A percentile compares a stretch with the other conserved stretches of the same genome.
Evolutionary conservation across 2,113 vertebrate species (phyloP).

Genomic region (Zingel zingel): DNA sequence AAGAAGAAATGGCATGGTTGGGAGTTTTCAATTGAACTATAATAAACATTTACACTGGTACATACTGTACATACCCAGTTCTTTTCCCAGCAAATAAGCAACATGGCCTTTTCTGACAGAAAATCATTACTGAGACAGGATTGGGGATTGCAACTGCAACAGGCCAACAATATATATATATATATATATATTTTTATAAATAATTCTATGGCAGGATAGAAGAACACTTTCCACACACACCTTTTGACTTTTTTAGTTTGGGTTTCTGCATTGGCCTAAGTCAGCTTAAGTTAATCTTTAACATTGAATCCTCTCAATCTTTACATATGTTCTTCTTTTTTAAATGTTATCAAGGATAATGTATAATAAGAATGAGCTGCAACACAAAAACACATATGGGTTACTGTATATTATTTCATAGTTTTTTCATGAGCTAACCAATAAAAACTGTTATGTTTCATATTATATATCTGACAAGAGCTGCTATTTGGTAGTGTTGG

Average conservation of each 20-base stretch:
- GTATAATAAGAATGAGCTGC: slow-evolving; percentile 39
- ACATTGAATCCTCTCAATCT: slow-evolving; percentile 5
- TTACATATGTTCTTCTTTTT: slow-evolving; percentile 18
- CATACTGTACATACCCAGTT: slow-evolving; percentile 54
- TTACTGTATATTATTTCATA: slow-evolving; percentile 46
- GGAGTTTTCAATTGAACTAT: slow-evolving; percentile 29
- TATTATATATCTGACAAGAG: slow-evolving; percentile 35
- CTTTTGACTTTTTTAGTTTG: slow-evolving; percentile 36
- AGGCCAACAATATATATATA: slow-evolving; percentile 40
- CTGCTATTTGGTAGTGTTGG: slow-evolving; percentile 33
- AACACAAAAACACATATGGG: slow-evolving; percentile 59
- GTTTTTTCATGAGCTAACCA: slow-evolving; percentile 29
- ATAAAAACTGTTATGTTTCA: slow-evolving; percentile 30
- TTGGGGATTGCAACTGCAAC: slow-evolving; percentile 33
- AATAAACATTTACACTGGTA: slow-evolving; percentile 47
- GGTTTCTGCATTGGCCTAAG: slow-evolving; percentile 12
- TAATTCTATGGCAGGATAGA: slow-evolving; percentile 47
- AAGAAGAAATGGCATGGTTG: slow-evolving; percentile 45
- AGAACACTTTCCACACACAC: slow-evolving; percentile 39
- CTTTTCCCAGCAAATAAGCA: slow-evolving; percentile 39
- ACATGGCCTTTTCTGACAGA: slow-evolving; percentile 37
- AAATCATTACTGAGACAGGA: slow-evolving; percentile 58
- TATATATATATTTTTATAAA: slow-evolving; percentile 52
- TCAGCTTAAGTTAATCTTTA: not conserved
- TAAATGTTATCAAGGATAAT: slow-evolving; percentile 32